Evolutionary conservation across 2,113 vertebrate species (phyloP).

Genomic region (Heteronetta atricapilla): DNA sequence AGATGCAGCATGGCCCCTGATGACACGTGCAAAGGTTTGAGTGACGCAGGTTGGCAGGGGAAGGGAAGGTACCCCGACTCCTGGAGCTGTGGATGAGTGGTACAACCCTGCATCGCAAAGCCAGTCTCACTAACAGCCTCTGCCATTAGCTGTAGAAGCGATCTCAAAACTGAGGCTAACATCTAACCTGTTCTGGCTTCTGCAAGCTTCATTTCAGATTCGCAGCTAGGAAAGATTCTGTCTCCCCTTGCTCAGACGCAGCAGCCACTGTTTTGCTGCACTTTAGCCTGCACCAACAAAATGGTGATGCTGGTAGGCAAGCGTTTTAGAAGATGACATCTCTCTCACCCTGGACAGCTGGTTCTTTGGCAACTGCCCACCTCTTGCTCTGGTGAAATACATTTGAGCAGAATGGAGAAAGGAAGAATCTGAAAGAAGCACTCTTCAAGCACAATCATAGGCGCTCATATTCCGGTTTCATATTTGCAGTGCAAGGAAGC

Average conservation of each 20-base stretch:
- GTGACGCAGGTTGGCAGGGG: not conserved
- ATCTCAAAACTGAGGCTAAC: not conserved
- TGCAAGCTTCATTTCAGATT: not conserved
- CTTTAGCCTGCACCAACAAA: not conserved
- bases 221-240: not conserved
- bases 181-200: not conserved
- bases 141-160: not conserved
- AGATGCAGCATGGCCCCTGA: not conserved
- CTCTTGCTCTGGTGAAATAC: not conserved
- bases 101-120: not conserved
- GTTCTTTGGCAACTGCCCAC: not conserved
- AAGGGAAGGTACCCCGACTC: not conserved
- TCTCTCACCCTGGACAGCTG: not conserved
- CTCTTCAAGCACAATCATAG: not conserved
- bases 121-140: not conserved
- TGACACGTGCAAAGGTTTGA: not conserved
- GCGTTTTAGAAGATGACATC: not conserved
- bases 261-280: constrained; percentile 27
- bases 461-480: not conserved
- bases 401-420: not conserved
- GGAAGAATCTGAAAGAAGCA: not conserved
- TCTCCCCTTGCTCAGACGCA: not conserved
- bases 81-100: not conserved
- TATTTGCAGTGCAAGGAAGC: not conserved
- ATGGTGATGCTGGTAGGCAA: constrained; percentile 18